phyloP scores from a whole-genome alignment of 2,888 invertebrate genomes.

The Cataglyphis cursor region DNA sequence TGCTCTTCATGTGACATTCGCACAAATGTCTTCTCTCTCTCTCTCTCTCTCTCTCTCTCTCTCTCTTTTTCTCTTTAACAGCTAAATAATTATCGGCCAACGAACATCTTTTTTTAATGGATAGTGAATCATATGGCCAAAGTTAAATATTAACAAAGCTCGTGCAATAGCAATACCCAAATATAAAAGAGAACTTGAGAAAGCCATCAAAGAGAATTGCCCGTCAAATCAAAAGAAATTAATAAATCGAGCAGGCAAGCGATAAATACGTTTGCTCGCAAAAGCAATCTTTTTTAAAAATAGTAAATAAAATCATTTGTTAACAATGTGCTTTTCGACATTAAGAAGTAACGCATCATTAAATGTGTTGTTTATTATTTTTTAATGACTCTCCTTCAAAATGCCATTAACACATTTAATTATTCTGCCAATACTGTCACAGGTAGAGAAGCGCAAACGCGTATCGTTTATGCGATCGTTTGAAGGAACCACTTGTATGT shows the following conservation, averaged over 20 bases:
- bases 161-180: not conserved
- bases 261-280: not conserved
- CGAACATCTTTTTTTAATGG: slow-evolving; percentile 34
- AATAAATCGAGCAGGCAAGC: not conserved
- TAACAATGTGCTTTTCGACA: not conserved
- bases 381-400: not conserved
- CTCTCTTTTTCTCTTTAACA: slow-evolving; percentile 24
- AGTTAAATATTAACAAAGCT: slow-evolving; percentile 14
- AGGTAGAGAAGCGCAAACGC: not conserved
- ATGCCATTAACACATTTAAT: not conserved
- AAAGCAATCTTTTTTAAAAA: not conserved
- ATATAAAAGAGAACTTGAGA: not conserved
- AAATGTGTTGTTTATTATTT: not conserved
- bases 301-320: not conserved
- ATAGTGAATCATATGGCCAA: slow-evolving; percentile 10
- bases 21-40: slow-evolving; percentile 39
- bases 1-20: slow-evolving; percentile 67
- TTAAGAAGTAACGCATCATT: not conserved
- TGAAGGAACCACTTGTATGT: not conserved
- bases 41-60: too few species aligned
- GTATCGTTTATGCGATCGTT: not conserved
- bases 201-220: not conserved
- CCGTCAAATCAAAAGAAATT: not conserved
- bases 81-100: slow-evolving; percentile 60
- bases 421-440: not conserved